These are phyloP conservation scores for Drosophila asahinai DNA, from an alignment of 1,140 invertebrate species.

Conservation along the genomic window DNA sequence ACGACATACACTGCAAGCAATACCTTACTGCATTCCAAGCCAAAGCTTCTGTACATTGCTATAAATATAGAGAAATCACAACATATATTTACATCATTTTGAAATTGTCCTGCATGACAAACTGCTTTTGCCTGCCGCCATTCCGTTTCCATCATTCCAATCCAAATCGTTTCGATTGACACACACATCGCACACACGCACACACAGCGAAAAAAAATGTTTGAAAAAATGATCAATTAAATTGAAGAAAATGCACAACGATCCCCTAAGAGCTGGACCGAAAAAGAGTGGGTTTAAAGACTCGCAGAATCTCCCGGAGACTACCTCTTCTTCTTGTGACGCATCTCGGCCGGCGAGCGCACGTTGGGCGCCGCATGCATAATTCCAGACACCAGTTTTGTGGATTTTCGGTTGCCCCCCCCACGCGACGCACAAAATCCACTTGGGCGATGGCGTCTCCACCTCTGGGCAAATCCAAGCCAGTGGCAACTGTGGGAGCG, in stretches of 20 bases:
- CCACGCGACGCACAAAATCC: constrained; percentile 47
- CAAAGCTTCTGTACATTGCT: neutral
- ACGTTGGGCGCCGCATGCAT: constrained; percentile 76
- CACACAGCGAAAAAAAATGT: constrained; percentile 25
- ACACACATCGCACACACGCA: constrained; percentile 36
- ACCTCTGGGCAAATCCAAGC: constrained; percentile 12
- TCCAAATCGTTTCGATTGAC: constrained; percentile 1
- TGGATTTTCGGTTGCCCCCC: constrained; percentile 43
- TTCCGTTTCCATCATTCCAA: neutral
- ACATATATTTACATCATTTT: constrained; percentile 80
- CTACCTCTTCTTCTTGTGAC: constrained; percentile 84
- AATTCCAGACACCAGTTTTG: constrained; percentile 78
- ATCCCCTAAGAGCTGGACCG: neutral
- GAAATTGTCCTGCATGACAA: constrained; percentile 81
- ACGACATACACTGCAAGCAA: neutral
- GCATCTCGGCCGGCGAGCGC: constrained; percentile 81
- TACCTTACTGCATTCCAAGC: neutral
- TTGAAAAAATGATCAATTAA: constrained; percentile 17
- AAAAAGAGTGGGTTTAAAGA: neutral
- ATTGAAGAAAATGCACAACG: constrained; percentile 1
- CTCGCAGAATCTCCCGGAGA: neutral
- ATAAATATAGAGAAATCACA: neutral
- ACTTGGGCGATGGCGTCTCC: constrained; percentile 10
- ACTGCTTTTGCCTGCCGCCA: constrained; percentile 74
- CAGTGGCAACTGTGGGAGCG: constrained; percentile 22